Conservation (phyloP, 2,797 vertebrate genomes). For the Characodon lateralis region DNA sequence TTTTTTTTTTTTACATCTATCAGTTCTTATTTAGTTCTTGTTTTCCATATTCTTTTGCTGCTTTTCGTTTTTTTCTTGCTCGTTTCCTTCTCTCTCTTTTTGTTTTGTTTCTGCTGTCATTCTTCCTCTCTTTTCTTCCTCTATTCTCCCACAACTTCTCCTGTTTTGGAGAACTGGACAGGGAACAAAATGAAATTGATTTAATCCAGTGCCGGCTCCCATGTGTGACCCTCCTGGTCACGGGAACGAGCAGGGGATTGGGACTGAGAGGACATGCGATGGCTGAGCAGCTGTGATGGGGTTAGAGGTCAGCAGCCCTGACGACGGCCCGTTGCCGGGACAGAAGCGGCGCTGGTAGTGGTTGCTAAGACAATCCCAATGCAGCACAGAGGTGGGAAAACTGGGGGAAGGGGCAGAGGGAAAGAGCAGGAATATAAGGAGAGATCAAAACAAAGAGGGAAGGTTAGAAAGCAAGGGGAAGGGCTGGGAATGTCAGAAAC, state of each 20-base stretch:
- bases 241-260: constrained; percentile 55
- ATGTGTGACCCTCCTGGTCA: constrained; percentile 56
- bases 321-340: constrained; percentile 63
- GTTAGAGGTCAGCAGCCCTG: constrained; percentile 64
- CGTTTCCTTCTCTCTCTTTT: neutral
- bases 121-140: no score
- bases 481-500: constrained; percentile 49
- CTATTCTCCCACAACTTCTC: neutral
- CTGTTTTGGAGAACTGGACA: neutral
- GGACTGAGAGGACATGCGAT: constrained; percentile 62
- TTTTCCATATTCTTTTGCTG: neutral
- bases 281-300: constrained; percentile 70
- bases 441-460: constrained; percentile 45
- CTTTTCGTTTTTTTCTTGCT: neutral
- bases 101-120: neutral
- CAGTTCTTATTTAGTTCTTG: neutral
- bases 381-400: constrained; percentile 66
- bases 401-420: constrained; percentile 62
- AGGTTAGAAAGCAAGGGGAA: constrained; percentile 43
- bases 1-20: neutral
- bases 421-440: constrained; percentile 40
- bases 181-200: constrained; percentile 29
- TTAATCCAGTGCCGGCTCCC: constrained; percentile 32
- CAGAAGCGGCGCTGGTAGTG: constrained; percentile 44
- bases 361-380: constrained; percentile 54